Conservation (phyloP, 2,797 vertebrate species). For the Micrastur ruficollis region DNA sequence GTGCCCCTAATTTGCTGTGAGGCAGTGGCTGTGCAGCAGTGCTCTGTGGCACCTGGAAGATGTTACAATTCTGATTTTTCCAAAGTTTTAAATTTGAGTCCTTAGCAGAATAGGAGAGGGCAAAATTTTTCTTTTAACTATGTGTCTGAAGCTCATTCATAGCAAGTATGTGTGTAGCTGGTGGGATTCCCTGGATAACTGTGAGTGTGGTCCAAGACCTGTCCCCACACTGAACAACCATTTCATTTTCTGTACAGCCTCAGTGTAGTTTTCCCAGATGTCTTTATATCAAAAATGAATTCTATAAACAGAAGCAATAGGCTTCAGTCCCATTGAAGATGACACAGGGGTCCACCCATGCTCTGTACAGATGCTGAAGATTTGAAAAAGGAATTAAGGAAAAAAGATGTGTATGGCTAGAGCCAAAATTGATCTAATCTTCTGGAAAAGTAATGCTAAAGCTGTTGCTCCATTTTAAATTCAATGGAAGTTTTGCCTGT, state of each 20-base stretch:
- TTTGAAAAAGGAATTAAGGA: neutral
- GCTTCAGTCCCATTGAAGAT: neutral
- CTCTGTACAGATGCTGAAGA: neutral
- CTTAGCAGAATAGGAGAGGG: neutral
- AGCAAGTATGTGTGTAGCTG: neutral
- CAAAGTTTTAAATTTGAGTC: neutral
- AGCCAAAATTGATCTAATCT: slow-evolving; percentile 9
- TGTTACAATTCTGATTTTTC: neutral
- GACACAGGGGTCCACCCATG: neutral
- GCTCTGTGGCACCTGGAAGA: neutral
- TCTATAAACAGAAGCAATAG: neutral
- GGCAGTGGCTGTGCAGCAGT: neutral
- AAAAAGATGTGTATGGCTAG: neutral
- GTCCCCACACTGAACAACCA: neutral
- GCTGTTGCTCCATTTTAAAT: neutral
- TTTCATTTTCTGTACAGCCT: neutral
- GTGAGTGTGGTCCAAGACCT: neutral
- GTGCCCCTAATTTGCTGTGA: neutral
- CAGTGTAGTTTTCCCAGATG: neutral
- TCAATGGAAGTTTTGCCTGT: neutral
- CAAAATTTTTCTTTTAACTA: neutral
- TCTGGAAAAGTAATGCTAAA: slow-evolving; percentile 4
- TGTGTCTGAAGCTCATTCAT: neutral
- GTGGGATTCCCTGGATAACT: neutral
- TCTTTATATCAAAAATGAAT: neutral